Evolutionary conservation across 1,140 invertebrate genomes (phyloP).

Genomic region (Zaprionus nigranus): DNA sequence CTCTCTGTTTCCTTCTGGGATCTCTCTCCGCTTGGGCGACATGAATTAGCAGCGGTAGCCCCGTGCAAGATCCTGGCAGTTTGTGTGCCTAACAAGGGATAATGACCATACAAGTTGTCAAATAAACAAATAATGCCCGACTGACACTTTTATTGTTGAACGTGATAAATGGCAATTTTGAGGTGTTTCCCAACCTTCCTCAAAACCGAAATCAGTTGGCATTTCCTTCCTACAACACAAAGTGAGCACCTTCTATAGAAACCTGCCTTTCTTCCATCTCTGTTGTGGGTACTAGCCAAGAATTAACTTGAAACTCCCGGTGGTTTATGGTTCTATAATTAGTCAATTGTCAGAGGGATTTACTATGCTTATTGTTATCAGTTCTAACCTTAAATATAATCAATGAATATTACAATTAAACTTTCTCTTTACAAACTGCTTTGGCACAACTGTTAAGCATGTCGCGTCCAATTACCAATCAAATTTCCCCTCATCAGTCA

Average conservation of each 20-base stretch:
- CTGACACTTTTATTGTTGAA: conserved; percentile 43
- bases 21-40: conserved; percentile 25
- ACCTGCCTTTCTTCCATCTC: not conserved
- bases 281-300: not conserved
- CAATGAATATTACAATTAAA: not conserved
- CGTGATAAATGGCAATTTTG: conserved; percentile 57
- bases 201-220: conserved; percentile 54
- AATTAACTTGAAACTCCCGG: not conserved
- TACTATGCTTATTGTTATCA: no score
- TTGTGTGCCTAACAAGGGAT: conserved; percentile 65
- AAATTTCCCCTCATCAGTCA: conserved; percentile 13
- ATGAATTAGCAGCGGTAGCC: conserved; percentile 47
- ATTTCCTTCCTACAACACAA: conserved; percentile 27
- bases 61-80: conserved; percentile 6
- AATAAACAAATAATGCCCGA: conserved; percentile 45
- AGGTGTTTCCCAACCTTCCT: conserved; percentile 53
- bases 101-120: conserved; percentile 64
- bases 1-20: no score
- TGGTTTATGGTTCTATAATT: not conserved
- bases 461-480: not conserved
- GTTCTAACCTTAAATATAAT: no score
- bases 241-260: not conserved
- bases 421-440: not conserved
- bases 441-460: not conserved
- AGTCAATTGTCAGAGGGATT: not conserved